Conservation (phyloP, 1,140 invertebrate species). For the Lasioglossum albipes region DNA sequence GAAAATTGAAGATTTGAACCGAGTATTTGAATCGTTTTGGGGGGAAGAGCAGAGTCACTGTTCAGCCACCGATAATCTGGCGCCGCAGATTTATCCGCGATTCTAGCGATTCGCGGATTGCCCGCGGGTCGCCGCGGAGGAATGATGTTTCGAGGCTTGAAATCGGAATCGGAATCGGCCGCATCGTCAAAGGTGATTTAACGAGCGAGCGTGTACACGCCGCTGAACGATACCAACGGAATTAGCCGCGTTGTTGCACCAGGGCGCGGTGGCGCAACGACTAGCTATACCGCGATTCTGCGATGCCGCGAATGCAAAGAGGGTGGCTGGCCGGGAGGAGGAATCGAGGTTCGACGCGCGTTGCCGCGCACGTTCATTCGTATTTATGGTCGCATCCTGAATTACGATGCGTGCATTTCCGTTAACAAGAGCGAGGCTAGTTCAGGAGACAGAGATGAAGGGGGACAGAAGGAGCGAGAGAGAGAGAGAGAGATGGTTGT, state of each 20-base stretch:
- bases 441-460: background rate
- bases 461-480: background rate
- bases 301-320: conserved; percentile 8
- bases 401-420: conserved; percentile 40
- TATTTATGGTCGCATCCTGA: conserved; percentile 39
- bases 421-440: conserved; percentile 20
- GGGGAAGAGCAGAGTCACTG: too few relatives aligned
- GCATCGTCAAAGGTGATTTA: conserved; percentile 13
- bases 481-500: background rate
- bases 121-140: too few relatives aligned
- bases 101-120: background rate
- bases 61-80: too few relatives aligned
- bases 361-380: conserved; percentile 8
- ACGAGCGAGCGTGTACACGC: background rate
- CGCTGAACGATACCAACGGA: background rate
- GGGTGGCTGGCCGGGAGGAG: background rate
- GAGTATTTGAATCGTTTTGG: too few relatives aligned
- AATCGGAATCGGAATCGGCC: background rate
- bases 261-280: too few relatives aligned
- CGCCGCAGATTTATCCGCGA: too few relatives aligned
- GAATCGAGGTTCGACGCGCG: background rate
- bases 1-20: too few relatives aligned
- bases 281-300: too few relatives aligned
- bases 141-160: too few relatives aligned
- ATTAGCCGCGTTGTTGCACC: conserved; percentile 1